Evolutionary conservation across 2,113 vertebrate genomes (phyloP), one percentile per base, ranked within the genome.

Genomic region (Crotophaga sulcirostris): DNA sequence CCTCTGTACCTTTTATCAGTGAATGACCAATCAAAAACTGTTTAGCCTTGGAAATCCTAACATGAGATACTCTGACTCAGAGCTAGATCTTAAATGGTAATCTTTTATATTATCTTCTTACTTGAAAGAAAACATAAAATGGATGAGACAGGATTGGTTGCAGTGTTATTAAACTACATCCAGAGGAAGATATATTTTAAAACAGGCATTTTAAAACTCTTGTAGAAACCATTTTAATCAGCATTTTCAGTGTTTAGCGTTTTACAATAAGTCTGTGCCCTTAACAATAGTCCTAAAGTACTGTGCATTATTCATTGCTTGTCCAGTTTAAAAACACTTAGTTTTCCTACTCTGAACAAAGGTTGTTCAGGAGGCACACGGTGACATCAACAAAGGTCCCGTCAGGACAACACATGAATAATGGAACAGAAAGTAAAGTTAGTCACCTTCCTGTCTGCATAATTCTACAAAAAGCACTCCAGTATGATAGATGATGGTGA

Each of bases 341-440:
- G 16, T 78, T 81, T 90, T 84, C 55, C 63, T 95, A 21, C 54
- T 72, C 55, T 29, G 52, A 88, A 92, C 33, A 82, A 95, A 94
- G 68, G 52, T 70, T 93, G 42, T 38, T 92, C 78, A 86, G 79
- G 23, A 95, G 56, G 45, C 49, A 86, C 54, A 42, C 33, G 72
- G 29, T 19, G 86, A 42, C 66, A 84, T 49, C 90, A 72, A 33
- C 66, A 90, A 67, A 89, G 93, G 90, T 92, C 84, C 84, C 79
- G 76, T 85, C 73, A 90, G 94, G 94, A 91, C 83, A 92, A 69
- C 34, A 54, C 58, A 88, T 92, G 83, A 97, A 96, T 95, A 95
- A 96, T 95, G 83, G 78, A 95, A 76, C 49, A 78, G 77, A 95
- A 87, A 95, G 80, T 73, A 94, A 96, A 96, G 83, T 83, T 82